Evolutionary conservation across 1,140 invertebrate species (phyloP), one percentile per base, ranked within the genome.

Genomic region (Drosophila quadrilineata): DNA sequence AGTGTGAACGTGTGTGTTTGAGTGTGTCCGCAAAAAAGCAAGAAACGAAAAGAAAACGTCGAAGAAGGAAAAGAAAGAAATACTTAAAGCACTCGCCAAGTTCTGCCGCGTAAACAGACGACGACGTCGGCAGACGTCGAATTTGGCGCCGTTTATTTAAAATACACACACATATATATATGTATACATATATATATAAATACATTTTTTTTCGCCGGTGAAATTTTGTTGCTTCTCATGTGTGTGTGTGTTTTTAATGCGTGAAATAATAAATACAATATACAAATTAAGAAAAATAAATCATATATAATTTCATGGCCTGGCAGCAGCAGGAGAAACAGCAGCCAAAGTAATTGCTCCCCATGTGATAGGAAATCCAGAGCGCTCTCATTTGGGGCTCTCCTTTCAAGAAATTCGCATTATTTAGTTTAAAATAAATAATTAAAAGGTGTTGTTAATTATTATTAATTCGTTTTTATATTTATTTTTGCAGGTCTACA

Each of bases 401-500:
- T n/a, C n/a, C n/a, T n/a, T n/a, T n/a, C n/a, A n/a, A n/a, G n/a
- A n/a, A n/a, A n/a, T n/a, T n/a, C n/a, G n/a, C n/a, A n/a, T n/a
- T n/a, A n/a, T n/a, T n/a, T n/a, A n/a, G n/a, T n/a, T n/a, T n/a
- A n/a, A n/a, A n/a, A n/a, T n/a, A n/a, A n/a, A n/a, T n/a, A n/a
- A n/a, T n/a, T n/a, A n/a, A n/a, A n/a, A n/a, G n/a, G 3, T 26
- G 0, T 43, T 6, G 1, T 16, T 48, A 64, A 50, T 36, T 35
- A 6, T 14, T 16, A 8, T 29, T 26, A 31, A 43, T 3, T 6
- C 5, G 2, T 28, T 22, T 43, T 19, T 22, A 9, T 49, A 29
- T 54, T 5, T 65, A 35, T 41, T 36, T 46, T 86, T 89, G 9
- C 79, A 91, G 91, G 80, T 91, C 91, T 82, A 89, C 90, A 64